Base-by-base conservation (phyloP, 1,140 invertebrate species). In the Tachypleus tridentatus region DNA sequence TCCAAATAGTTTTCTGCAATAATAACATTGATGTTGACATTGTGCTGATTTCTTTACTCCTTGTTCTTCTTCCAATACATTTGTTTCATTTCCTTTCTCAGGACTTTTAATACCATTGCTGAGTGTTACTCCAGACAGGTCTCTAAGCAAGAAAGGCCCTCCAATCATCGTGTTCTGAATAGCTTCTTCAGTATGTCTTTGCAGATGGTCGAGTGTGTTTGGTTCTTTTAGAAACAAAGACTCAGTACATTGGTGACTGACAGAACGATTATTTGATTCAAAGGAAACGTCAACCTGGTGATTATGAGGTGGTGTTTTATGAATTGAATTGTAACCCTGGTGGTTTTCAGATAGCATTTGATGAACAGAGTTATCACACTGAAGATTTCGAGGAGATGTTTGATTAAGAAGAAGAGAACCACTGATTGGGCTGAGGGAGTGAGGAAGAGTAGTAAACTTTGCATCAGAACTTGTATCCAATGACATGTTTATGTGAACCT, bases 1-100 rank as follows among this genome's bases (percentile, higher is more conserved):
- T 72, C 93, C 93, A 75, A 97, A 97, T 65, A 97, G 92, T 83
- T 99, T 99, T 73, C 93, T 93, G 80, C 97, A 99, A 76, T 97
- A 97, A 66, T 90, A 84, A 79, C 97, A 99, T 59, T 93, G 87
- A 76, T 98, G 94, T 80, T 96, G 95, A 81, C 94, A 95, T 80
- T 93, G 94, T 5, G 91, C 89, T 76, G 95, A 91, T 49, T 73
- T 72, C 52, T 68, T 70, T n/a, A 60, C 60, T n/a, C 71, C 2
- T 29, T 29, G 29, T 29, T 29, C 2, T 29, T 29, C 29, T 29
- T 60, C 59, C 10, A 47, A 59, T 9, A 11, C 49, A 10, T 49
- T 59, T 59, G 29, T 49, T 48, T 49, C 47, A 29, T 29, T 29
- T 29, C 29, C 29, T 29, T 29, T 2, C 29, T 29, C 29, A 29